Base-by-base conservation (phyloP, 2,113 vertebrate species). In the Syngnathus typhle region DNA sequence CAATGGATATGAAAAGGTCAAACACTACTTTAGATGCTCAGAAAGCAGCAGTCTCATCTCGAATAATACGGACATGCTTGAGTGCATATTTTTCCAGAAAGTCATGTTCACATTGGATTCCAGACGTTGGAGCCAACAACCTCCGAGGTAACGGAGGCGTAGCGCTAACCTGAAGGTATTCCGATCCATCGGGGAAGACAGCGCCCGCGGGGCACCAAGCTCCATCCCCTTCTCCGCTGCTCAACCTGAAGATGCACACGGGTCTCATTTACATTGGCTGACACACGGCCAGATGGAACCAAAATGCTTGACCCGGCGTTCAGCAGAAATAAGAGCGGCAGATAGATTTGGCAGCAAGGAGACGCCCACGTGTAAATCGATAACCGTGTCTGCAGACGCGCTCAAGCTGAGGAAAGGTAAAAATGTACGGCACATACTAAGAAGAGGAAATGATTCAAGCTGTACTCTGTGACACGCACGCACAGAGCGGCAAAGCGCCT, bases 201-300 rank as follows among this genome's bases (percentile, higher is more conserved):
- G 94, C 79, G 27, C 90, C 93, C n/a, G 90, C 90, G 0, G 96
- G 95, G 69, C 96, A 98, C 96, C 96, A 98, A 0, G 96, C 96
- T 1, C 96, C 96, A 1, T 96, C 96, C 0, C 96, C 96, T 0
- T 94, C 93, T 0, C 91, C 94, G 39, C 90, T 93, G 38, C 93
- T 96, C 80, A 98, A 74, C 87, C 95, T 98, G 84, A 39, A 46
- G 64, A 74, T 39, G 73, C 47, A 81, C 15, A 69, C 47, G 67
- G 13, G 15, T 58, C 55, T 36, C 27, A 16, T 36, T 58, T 58
- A 58, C 52, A 13, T 4, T 18, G 13, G 21, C n/a, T 21, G 51
- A 49, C 58, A 38, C 9, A 19, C 55, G 60, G 13, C 8, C 36
- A 65, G 5, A 13, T 67, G 9, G 32, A 61, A 68, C 43, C 52